Conservation (phyloP, 2,888 invertebrate genomes). For the Saturnia pavonia region DNA sequence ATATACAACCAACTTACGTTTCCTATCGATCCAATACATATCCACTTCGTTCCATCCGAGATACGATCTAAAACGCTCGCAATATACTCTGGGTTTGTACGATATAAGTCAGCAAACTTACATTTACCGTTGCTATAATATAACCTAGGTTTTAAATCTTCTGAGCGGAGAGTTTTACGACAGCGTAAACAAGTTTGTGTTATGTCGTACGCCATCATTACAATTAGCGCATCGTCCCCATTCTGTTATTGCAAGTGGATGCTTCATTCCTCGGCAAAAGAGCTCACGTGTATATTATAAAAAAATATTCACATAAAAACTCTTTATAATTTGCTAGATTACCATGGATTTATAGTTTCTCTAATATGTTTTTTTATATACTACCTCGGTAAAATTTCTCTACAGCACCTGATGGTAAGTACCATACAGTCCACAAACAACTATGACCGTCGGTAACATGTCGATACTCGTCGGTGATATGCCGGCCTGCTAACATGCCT, state of each 20-base stretch:
- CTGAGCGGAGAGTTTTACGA: not conserved
- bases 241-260: conserved; percentile 39
- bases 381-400: too few species aligned
- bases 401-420: too few species aligned
- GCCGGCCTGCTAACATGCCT: too few species aligned
- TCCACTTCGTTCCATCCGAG: conserved; percentile 10
- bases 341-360: too few species aligned
- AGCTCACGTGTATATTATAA: conserved; percentile 14
- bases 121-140: conserved; percentile 18
- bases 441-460: too few species aligned
- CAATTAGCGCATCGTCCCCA: conserved; percentile 44
- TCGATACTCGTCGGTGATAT: too few species aligned
- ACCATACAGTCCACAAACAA: too few species aligned
- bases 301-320: not conserved
- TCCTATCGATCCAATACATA: conserved; percentile 16
- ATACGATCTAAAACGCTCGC: conserved; percentile 17
- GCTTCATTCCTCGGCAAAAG: conserved; percentile 22
- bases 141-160: conserved; percentile 23
- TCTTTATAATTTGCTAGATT: not conserved
- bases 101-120: conserved; percentile 32
- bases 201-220: conserved; percentile 37
- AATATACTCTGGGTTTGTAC: conserved; percentile 30
- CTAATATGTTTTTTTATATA: too few species aligned
- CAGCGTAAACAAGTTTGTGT: conserved; percentile 21
- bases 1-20: conserved; percentile 23